Base-by-base conservation (phyloP, 1,140 invertebrate genomes). In the Camponotus pennsylvanicus region DNA sequence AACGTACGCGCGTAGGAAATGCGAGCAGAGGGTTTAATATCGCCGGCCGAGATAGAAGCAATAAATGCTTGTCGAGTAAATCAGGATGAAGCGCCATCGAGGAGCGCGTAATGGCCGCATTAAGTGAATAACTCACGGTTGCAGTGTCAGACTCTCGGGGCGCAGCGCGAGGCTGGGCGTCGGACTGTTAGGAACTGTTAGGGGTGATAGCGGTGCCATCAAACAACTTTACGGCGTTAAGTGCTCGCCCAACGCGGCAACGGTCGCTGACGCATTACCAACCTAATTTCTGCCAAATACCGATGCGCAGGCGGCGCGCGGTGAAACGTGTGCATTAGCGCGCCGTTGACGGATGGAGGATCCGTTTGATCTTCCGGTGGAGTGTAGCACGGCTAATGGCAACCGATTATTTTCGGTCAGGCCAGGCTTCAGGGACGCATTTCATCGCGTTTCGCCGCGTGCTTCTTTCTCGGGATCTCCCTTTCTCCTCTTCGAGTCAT, bases 61-160 rank as follows among this genome's bases (percentile, higher is more conserved):
- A 94, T 94, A 93, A 94, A 94, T 93, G 93, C 90, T 92, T 92
- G 94, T 94, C 93, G 90, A 94, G 93, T 94, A 94, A 94, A 94
- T 94, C 94, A 94, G 93, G 93, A 94, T 94, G 93, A 94, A 93
- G 92, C 93, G 92, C 92, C 93, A 94, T 94, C 90, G 93, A 94
- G 93, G 89, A 92, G 91, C 92, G 83, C 91, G 93, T 94, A 94
- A 94, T 94, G 93, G 93, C 84, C 91, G 93, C 89, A 94, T 94
- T 94, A 94, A 94, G 93, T 94, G 93, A 94, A 94, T 94, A 94
- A 94, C 92, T 94, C 92, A 94, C 91, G 89, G 89, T 90, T 91
- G 87, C 86, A 88, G 78, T 87, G 91, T 92, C 89, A 90, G 89
- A 88, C 86, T 85, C 52, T 6, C 67, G 61, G 86, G 80, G 87